phyloP scores from a whole-genome alignment of 2,797 vertebrate genomes.

The Pangasius djambal region DNA sequence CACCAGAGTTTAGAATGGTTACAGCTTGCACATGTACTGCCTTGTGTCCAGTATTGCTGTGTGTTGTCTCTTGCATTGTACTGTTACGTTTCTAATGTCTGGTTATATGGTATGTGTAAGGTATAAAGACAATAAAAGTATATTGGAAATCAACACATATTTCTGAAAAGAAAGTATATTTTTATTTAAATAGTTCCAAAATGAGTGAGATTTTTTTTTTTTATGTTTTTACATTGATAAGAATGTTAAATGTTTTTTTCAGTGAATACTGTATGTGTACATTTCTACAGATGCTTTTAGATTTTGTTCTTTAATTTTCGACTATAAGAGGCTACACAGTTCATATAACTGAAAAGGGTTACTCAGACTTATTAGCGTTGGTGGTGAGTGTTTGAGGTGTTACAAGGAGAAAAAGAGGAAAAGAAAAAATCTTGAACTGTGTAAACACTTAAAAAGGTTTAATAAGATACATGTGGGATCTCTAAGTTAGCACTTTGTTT shows the following conservation, averaged over 20 bases:
- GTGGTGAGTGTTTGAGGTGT: too few species aligned
- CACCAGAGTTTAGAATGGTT: neutral
- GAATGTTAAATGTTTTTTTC: neutral
- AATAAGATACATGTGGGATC: too few species aligned
- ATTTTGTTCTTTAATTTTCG: neutral
- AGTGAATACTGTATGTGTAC: neutral
- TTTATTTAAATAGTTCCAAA: too few species aligned
- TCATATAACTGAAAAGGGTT: too few species aligned
- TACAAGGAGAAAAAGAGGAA: too few species aligned
- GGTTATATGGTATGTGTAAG: neutral
- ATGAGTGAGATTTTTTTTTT: neutral
- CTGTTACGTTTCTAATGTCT: neutral
- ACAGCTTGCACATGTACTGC: neutral
- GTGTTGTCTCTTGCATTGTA: neutral
- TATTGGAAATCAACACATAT: too few species aligned
- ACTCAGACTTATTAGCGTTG: too few species aligned
- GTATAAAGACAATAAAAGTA: neutral
- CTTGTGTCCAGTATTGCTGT: neutral
- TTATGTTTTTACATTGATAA: neutral
- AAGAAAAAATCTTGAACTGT: too few species aligned
- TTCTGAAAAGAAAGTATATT: too few species aligned
- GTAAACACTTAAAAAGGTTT: too few species aligned
- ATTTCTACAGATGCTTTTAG: neutral
- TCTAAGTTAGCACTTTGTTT: too few species aligned
- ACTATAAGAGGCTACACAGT: neutral